phyloP scores from a whole-genome alignment of 1,140 invertebrate genomes.

The Cardiocondyla obscurior region DNA sequence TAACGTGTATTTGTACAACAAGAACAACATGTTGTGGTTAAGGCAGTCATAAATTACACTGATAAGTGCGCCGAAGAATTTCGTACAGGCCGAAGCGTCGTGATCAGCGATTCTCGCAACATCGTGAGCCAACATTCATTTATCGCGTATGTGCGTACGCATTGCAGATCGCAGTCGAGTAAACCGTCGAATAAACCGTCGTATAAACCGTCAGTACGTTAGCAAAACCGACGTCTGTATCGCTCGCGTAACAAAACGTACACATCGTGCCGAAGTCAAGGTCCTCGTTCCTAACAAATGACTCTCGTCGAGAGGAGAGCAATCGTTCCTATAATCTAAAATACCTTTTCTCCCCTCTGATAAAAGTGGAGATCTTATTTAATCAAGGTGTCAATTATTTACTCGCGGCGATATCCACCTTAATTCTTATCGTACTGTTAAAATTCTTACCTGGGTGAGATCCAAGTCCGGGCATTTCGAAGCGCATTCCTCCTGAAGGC shows the following conservation, averaged over 20 bases:
- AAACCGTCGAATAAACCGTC: too few species aligned
- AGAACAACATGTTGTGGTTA: background rate
- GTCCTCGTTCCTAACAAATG: background rate
- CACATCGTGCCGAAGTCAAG: background rate
- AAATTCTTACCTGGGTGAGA: constrained; percentile 74
- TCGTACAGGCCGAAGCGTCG: background rate
- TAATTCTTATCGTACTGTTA: background rate
- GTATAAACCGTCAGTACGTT: constrained; percentile 1
- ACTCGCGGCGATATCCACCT: background rate
- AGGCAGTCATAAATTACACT: background rate
- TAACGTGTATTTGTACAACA: constrained; percentile 19
- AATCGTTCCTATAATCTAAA: background rate
- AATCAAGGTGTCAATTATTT: background rate
- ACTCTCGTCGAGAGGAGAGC: background rate
- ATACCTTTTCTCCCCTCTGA: background rate
- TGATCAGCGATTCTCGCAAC: background rate
- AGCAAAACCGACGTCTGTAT: background rate
- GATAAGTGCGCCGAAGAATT: constrained; percentile 27
- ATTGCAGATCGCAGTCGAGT: background rate
- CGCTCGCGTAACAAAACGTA: background rate
- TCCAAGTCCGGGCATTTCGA: constrained; percentile 79
- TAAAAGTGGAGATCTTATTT: background rate
- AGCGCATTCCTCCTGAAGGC: constrained; percentile 78
- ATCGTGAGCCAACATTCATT: background rate
- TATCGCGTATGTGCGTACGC: background rate